Evolutionary conservation across 2,797 vertebrate genomes (phyloP).

Genomic region (Enteromius fasciolatus): DNA sequence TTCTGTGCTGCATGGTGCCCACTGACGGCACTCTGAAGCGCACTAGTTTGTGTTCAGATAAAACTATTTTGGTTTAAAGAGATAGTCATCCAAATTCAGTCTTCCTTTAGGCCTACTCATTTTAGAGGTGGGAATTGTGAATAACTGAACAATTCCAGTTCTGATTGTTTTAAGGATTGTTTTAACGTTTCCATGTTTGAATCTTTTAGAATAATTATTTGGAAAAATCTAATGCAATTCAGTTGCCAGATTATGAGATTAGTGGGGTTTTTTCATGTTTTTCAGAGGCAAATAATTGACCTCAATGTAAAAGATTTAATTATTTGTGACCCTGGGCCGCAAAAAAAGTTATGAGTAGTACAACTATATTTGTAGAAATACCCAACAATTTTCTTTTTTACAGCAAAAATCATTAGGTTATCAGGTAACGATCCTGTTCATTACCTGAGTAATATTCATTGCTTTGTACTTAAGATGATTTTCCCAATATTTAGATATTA

Average conservation of each 20-base stretch:
- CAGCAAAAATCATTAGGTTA: no score
- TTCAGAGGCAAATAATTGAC: neutral
- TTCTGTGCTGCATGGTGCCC: slow-evolving; percentile 7
- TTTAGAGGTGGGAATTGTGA: neutral
- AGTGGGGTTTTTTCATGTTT: neutral
- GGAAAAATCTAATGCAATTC: neutral
- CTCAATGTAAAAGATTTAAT: neutral
- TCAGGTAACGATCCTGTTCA: no score
- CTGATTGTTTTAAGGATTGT: neutral
- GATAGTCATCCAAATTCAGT: neutral
- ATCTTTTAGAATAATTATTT: neutral
- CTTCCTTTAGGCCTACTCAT: neutral
- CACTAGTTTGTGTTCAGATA: neutral
- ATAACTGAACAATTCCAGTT: neutral
- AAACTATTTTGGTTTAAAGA: neutral
- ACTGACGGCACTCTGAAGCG: neutral
- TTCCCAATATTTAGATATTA: no score
- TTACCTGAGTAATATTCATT: no score
- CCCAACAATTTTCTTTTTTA: no score
- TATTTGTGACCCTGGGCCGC: neutral
- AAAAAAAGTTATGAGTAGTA: no score
- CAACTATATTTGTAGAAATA: no score
- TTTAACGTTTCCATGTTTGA: neutral
- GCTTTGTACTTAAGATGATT: no score
- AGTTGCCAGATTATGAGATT: neutral